Percentiles rank a stretch among this genome's conserved stretches.
phyloP scores from a whole-genome alignment of 2,888 invertebrate species.

The Sphaerophoria rueppellii region DNA sequence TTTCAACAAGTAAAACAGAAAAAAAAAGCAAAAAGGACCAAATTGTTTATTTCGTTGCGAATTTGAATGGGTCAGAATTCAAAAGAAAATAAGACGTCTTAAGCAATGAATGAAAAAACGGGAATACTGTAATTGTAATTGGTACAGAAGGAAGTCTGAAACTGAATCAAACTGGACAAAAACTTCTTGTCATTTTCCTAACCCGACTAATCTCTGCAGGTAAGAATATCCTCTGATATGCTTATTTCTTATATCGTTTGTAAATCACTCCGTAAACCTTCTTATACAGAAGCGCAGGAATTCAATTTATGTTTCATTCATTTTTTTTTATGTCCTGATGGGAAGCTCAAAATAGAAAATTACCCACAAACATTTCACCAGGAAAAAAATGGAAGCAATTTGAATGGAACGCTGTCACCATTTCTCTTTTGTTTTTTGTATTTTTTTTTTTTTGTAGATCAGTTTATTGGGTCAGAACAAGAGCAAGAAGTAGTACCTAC shows the following conservation, averaged over 20 bases:
- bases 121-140: background rate
- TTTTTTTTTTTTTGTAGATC: background rate
- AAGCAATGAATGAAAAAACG: background rate
- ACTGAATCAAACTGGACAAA: constrained; percentile 9
- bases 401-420: constrained; percentile 50
- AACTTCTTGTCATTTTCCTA: constrained; percentile 3
- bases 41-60: background rate
- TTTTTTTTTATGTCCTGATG: constrained; percentile 10
- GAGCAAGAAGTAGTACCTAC: background rate
- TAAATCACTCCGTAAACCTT: constrained; percentile 29
- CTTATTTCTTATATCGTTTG: constrained; percentile 7
- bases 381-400: constrained; percentile 70
- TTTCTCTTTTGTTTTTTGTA: constrained; percentile 23
- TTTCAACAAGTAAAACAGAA: background rate
- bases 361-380: constrained; percentile 68
- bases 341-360: constrained; percentile 63
- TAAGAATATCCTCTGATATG: constrained; percentile 24
- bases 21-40: background rate
- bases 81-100: background rate
- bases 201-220: constrained; percentile 33
- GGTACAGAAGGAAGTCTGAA: constrained; percentile 4
- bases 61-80: constrained; percentile 7
- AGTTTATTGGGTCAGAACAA: constrained; percentile 6
- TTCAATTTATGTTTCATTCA: background rate
- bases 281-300: background rate